These are phyloP conservation scores for Pocillopora damicornis DNA, from an alignment of 64 coral and sea anemone species.

Conservation along the genomic window DNA sequence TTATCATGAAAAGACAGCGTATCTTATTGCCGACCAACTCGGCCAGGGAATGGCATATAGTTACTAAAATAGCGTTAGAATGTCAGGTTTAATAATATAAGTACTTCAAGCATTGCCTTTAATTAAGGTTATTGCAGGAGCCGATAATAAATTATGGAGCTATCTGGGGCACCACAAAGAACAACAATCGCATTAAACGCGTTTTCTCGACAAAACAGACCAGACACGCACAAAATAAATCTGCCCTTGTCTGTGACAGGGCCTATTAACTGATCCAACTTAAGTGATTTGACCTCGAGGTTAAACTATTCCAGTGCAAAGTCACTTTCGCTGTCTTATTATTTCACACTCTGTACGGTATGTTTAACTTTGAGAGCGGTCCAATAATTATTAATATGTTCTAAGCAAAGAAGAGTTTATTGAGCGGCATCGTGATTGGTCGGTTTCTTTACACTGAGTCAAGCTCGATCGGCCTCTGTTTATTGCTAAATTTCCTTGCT, in stretches of 20 bases:
- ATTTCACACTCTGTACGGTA: constrained; percentile 81
- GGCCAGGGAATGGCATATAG: constrained; percentile 42
- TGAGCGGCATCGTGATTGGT: constrained; percentile 50
- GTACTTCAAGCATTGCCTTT: constrained; percentile 76
- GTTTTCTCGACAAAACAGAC: neutral
- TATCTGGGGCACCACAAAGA: constrained; percentile 44
- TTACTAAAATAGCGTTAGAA: constrained; percentile 75
- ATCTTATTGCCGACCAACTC: neutral
- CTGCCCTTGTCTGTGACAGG: neutral
- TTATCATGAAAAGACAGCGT: neutral
- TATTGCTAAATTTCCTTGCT: constrained; percentile 82
- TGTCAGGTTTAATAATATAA: constrained; percentile 87
- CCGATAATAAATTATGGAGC: constrained; percentile 72
- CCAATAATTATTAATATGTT: constrained; percentile 83
- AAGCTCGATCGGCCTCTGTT: constrained; percentile 78
- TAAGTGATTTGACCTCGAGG: constrained; percentile 64
- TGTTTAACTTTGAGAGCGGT: constrained; percentile 84
- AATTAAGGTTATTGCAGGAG: constrained; percentile 85
- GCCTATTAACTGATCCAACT: constrained; percentile 31
- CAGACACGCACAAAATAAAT: neutral
- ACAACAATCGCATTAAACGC: constrained; percentile 63
- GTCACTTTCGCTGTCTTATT: constrained; percentile 73
- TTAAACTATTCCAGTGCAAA: constrained; percentile 47
- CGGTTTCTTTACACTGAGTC: constrained; percentile 72
- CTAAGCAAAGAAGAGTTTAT: constrained; percentile 79